A percentile compares a stretch with the other conserved stretches of the same genome.
Evolutionary conservation across 2,797 vertebrate genomes (phyloP).

Genomic region (Danio choprae): DNA sequence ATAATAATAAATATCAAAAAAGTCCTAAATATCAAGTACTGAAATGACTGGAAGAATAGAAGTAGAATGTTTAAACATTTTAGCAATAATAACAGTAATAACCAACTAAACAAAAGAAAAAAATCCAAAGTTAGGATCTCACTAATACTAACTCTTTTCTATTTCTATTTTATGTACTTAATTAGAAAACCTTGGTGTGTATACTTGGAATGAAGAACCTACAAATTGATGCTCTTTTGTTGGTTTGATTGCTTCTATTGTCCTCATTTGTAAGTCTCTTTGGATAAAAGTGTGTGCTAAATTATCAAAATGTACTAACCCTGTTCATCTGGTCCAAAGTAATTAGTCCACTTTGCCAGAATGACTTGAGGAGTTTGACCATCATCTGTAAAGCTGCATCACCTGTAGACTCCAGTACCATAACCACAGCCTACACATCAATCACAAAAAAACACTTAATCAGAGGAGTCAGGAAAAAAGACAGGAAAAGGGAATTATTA

Average conservation of each 20-base stretch:
- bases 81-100: background rate
- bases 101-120: background rate
- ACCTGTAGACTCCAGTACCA: slow-evolving; percentile 87
- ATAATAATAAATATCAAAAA: too few relatives aligned
- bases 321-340: slow-evolving; percentile 92
- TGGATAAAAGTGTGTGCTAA: background rate
- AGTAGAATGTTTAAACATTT: background rate
- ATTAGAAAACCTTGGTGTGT: too few relatives aligned
- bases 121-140: too few relatives aligned
- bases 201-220: too few relatives aligned
- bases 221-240: too few relatives aligned
- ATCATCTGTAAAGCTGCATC: slow-evolving; percentile 82
- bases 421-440: slow-evolving; percentile 79
- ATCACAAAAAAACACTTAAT: slow-evolving; percentile 1
- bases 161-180: too few relatives aligned
- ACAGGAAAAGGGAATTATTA: background rate
- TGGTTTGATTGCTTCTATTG: too few relatives aligned
- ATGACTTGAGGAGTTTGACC: slow-evolving; percentile 84
- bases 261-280: too few relatives aligned
- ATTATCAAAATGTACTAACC: slow-evolving; percentile 64
- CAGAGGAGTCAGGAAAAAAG: background rate
- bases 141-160: too few relatives aligned
- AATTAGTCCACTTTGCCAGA: slow-evolving; percentile 86
- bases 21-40: too few relatives aligned
- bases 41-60: background rate